These are phyloP conservation scores for Disparrhopalites patrizii DNA, from an alignment of 2,888 invertebrate species.

Conservation along the genomic window DNA sequence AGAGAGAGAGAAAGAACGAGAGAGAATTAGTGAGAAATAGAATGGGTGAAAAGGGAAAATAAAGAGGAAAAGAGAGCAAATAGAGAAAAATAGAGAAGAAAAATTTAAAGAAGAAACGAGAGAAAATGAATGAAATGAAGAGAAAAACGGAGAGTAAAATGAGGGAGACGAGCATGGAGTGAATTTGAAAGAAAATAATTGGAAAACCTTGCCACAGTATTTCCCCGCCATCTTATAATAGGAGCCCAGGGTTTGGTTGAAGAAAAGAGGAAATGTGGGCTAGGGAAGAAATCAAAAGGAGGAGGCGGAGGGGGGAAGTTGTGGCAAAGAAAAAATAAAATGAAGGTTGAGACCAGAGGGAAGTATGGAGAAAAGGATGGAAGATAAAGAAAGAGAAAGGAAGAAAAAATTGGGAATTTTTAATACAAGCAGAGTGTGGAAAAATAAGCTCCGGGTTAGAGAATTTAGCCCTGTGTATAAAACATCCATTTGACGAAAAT, in stretches of 20 bases:
- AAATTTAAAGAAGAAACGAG: not conserved
- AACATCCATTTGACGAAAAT: conserved; percentile 10
- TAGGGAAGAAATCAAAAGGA: not conserved
- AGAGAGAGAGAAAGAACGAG: too few relatives aligned
- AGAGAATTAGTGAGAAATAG: too few relatives aligned
- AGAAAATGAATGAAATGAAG: not conserved
- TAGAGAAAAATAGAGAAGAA: not conserved
- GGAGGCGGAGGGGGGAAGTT: not conserved
- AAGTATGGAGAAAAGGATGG: not conserved
- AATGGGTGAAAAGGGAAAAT: too few relatives aligned
- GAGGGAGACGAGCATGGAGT: not conserved
- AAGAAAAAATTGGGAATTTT: not conserved
- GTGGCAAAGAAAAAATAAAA: not conserved
- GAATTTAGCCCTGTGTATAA: not conserved
- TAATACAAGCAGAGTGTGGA: not conserved
- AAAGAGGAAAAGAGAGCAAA: not conserved
- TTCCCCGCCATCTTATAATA: not conserved
- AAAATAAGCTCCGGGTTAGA: not conserved
- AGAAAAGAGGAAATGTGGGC: not conserved
- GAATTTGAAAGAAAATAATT: not conserved
- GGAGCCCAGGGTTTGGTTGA: not conserved
- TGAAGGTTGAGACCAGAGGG: not conserved
- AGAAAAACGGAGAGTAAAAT: not conserved
- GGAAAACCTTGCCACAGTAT: too few relatives aligned
- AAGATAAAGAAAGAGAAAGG: not conserved